These are phyloP conservation scores for Ectropis crepuscularia DNA, from an alignment of 2,888 invertebrate genomes.

Conservation along the genomic window DNA sequence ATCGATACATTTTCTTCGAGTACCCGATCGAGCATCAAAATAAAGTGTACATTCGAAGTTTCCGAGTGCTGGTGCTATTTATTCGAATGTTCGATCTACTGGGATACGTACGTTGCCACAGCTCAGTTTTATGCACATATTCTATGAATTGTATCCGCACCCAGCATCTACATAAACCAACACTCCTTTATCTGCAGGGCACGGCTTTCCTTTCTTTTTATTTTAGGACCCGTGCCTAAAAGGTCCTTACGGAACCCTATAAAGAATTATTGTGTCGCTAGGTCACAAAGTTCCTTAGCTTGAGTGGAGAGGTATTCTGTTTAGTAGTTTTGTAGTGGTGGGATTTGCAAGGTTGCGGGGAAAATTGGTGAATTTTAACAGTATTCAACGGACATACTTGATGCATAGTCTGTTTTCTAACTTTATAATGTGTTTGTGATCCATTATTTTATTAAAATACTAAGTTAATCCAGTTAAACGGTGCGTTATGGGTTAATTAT, in stretches of 20 bases:
- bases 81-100: slow-evolving; percentile 26
- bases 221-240: slow-evolving; percentile 11
- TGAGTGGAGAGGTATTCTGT: background rate
- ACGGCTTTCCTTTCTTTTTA: slow-evolving; percentile 14
- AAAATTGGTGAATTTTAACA: too few species aligned
- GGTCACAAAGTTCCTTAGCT: slow-evolving; percentile 9
- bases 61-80: slow-evolving; percentile 22
- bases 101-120: slow-evolving; percentile 21
- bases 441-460: too few species aligned
- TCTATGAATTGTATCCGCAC: slow-evolving; percentile 27
- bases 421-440: too few species aligned
- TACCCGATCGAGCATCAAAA: slow-evolving; percentile 21
- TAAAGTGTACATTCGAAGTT: slow-evolving; percentile 28
- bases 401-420: too few species aligned
- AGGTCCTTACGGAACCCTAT: slow-evolving; percentile 11
- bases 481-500: too few species aligned
- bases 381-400: too few species aligned
- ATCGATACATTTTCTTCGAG: slow-evolving; percentile 23
- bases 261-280: slow-evolving; percentile 15
- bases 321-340: too few species aligned
- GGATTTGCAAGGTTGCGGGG: too few species aligned
- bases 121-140: slow-evolving; percentile 30
- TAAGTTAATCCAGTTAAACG: too few species aligned
- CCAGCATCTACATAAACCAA: slow-evolving; percentile 25
- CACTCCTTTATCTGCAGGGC: slow-evolving; percentile 12